Percentiles rank a stretch among this genome's conserved stretches.
Evolutionary conservation across 2,888 invertebrate species (phyloP).

Genomic region (Hydropsyche betteni): DNA sequence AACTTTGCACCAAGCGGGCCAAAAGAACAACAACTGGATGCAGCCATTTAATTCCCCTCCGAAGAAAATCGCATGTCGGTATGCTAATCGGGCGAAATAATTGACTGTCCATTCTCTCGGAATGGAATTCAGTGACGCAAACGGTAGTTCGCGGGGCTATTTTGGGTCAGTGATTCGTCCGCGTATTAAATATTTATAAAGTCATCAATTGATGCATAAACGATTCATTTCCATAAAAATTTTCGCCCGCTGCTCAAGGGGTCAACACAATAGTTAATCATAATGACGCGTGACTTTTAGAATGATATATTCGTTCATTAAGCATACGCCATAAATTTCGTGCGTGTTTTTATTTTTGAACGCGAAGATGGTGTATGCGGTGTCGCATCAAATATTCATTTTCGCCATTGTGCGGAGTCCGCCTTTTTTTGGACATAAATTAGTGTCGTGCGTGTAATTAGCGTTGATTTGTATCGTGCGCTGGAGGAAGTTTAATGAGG

Average conservation of each 20-base stretch:
- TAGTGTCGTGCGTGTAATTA: no score
- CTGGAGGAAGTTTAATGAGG: not conserved
- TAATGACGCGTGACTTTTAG: constrained; percentile 17
- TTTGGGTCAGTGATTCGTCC: constrained; percentile 13
- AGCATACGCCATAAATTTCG: not conserved
- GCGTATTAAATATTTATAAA: constrained; percentile 11
- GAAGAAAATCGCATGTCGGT: not conserved
- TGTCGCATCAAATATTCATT: not conserved
- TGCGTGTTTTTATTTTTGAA: constrained; percentile 2
- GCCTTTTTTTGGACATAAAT: no score
- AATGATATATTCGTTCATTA: constrained; percentile 19
- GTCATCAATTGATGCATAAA: constrained; percentile 3
- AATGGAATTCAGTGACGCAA: constrained; percentile 31
- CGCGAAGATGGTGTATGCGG: not conserved
- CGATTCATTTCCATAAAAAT: constrained; percentile 23
- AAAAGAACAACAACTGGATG: no score
- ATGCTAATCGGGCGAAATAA: constrained; percentile 7
- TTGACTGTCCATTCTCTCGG: not conserved
- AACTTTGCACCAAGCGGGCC: no score
- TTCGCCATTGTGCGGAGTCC: no score
- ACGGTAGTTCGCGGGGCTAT: constrained; percentile 12
- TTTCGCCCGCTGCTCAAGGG: constrained; percentile 1
- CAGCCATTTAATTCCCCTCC: no score
- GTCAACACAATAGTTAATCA: constrained; percentile 26
- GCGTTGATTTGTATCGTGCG: no score